phyloP scores from a whole-genome alignment of 2,797 vertebrate genomes.

The Masticophis lateralis region DNA sequence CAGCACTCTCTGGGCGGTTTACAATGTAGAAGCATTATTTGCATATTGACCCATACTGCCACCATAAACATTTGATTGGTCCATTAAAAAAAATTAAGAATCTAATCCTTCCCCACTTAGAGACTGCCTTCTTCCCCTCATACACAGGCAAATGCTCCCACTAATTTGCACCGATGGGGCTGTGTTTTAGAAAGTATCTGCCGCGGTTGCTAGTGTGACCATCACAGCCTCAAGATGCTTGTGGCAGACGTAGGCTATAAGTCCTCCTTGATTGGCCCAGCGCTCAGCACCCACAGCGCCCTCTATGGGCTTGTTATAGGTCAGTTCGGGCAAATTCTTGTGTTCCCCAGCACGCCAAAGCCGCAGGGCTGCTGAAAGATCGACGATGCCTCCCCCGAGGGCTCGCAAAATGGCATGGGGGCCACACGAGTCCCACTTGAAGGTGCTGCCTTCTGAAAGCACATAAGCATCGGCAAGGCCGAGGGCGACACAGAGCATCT shows the following conservation, averaged over 20 bases:
- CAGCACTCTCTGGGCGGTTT: neutral
- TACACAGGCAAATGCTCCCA: neutral
- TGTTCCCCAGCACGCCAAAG: neutral
- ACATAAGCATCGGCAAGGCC: slow-evolving; percentile 76
- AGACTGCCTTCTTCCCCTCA: neutral
- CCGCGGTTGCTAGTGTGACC: neutral
- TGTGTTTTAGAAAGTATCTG: neutral
- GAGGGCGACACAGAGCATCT: slow-evolving; percentile 79
- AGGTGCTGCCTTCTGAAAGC: slow-evolving; percentile 80
- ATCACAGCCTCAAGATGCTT: slow-evolving; percentile 33
- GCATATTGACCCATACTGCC: neutral
- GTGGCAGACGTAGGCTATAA: slow-evolving; percentile 69
- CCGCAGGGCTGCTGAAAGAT: slow-evolving; percentile 64
- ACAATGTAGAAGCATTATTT: neutral
- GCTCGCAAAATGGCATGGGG: slow-evolving; percentile 79
- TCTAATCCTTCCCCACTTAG: neutral
- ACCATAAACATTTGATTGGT: neutral
- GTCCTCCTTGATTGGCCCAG: slow-evolving; percentile 77
- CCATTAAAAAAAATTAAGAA: neutral
- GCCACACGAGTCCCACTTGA: slow-evolving; percentile 81
- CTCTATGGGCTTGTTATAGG: slow-evolving; percentile 68
- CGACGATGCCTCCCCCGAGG: slow-evolving; percentile 74
- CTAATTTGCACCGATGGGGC: neutral
- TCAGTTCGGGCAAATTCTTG: slow-evolving; percentile 64
- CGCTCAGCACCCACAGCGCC: slow-evolving; percentile 67